Conservation (phyloP, 1,140 invertebrate species). For the Subanguina moxae region DNA sequence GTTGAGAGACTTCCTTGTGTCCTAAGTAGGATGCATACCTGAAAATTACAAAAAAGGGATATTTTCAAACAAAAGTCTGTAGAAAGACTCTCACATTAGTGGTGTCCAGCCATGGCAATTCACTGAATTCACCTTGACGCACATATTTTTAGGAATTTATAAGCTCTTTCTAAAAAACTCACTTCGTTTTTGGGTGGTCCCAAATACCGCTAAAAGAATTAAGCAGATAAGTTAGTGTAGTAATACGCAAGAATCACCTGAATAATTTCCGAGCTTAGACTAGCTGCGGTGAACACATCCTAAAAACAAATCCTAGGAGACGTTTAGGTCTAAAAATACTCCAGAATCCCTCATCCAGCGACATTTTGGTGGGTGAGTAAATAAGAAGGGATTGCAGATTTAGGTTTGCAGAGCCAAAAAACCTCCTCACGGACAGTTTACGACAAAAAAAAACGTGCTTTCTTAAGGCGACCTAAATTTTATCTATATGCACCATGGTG, state of each 20-base stretch:
- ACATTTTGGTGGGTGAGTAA: too few species aligned
- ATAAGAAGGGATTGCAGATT: too few species aligned
- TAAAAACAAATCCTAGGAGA: too few species aligned
- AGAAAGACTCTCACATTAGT: constrained; percentile 57
- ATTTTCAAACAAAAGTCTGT: too few species aligned
- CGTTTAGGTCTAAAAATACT: too few species aligned
- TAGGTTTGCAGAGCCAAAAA: too few species aligned
- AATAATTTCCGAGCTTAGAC: constrained; percentile 61
- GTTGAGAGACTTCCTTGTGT: constrained; percentile 61
- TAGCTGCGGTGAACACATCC: constrained; percentile 62
- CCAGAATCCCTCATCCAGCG: too few species aligned
- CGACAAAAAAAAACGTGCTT: too few species aligned
- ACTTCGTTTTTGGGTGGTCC: constrained; percentile 5
- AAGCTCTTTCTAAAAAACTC: background rate
- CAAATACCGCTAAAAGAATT: background rate
- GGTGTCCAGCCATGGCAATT: constrained; percentile 63
- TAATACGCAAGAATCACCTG: constrained; percentile 16
- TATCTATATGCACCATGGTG: too few species aligned
- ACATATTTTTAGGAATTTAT: background rate
- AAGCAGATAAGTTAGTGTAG: constrained; percentile 9
- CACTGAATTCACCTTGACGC: constrained; percentile 21
- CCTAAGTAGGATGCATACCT: constrained; percentile 63
- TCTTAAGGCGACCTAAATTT: too few species aligned
- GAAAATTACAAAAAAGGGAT: too few species aligned
- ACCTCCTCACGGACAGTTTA: too few species aligned